Base-by-base conservation (phyloP, 2,888 invertebrate species). In the Autographa gamma region DNA sequence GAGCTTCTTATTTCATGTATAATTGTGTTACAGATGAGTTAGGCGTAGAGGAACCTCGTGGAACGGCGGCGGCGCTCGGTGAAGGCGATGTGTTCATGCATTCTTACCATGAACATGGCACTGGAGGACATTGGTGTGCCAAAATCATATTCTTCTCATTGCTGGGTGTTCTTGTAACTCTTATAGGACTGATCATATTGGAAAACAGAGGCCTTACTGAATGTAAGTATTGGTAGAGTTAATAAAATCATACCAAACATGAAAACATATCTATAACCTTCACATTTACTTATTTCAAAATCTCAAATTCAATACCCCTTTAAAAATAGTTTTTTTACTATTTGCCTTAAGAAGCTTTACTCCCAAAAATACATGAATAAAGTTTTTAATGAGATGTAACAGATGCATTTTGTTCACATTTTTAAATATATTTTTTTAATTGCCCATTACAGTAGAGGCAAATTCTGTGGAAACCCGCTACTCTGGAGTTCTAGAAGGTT, bases 71-170 rank as follows among this genome's bases (percentile, higher is more conserved):
- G 66, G 89, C 88, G 62, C 88, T 95, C 18, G 95, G 96, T 41
- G 96, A 96, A 81, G 97, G 98, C 66, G 98, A 98, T 92, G 96
- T 97, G 74, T 97, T 97, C 84, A 97, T 98, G 87, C 98, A 98
- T 89, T 96, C 98, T 32, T 97, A 97, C 63, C 97, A 97, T 82
- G 98, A 98, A 58, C 97, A 96, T 82, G 97, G 97, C 60, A 97
- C 98, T 18, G 98, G 98, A 59, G 98, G 98, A 43, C 98, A 98
- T 88, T 97, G 98, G 96, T 98, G 98, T 92, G 98, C 98, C 48
- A 98, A 98, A 93, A 96, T 98, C 69, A 96, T 98, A 85, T 98
- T 98, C 92, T 98, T 98, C 88, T 93, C 97, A 1, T 93, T 98
- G 34, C 96, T 98, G 80, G 97, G 97, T 63, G 96, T 97, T 68